phyloP scores from a whole-genome alignment of 37 sponge, comb jelly and placozoan genomes.

The Beroe ovata region DNA sequence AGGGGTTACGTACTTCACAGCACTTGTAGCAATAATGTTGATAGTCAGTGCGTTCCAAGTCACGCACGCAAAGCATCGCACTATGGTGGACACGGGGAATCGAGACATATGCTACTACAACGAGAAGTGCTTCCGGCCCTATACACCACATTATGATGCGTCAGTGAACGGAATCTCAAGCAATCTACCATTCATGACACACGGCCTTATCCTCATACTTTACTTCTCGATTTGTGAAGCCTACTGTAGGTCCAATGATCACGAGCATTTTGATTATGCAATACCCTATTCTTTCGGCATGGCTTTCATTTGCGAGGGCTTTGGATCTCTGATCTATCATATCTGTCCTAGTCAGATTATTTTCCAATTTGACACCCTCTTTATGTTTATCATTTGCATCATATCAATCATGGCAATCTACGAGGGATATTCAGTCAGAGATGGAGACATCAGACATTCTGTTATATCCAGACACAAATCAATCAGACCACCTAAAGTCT shows the following conservation, averaged over 20 bases:
- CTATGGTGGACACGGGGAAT: constrained; percentile 12
- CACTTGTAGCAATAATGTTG: neutral
- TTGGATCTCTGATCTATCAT: constrained; percentile 37
- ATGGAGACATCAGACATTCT: neutral
- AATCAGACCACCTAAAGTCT: constrained; percentile 5
- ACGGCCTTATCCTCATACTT: constrained; percentile 1
- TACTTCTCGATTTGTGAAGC: constrained; percentile 26
- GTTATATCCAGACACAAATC: constrained; percentile 10
- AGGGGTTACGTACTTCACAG: constrained; percentile 27
- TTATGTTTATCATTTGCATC: constrained; percentile 43
- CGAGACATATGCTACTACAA: constrained; percentile 64
- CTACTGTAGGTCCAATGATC: constrained; percentile 23
- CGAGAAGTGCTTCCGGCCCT: constrained; percentile 49
- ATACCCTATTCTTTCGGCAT: constrained; percentile 54
- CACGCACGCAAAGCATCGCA: constrained; percentile 1
- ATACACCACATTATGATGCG: constrained; percentile 26
- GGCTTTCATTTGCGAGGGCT: constrained; percentile 46
- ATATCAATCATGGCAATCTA: constrained; percentile 2
- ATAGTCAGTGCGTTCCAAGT: constrained; percentile 59
- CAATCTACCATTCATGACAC: constrained; percentile 50
- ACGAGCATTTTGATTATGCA: constrained; percentile 50
- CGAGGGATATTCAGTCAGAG: constrained; percentile 36
- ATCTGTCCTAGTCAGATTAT: constrained; percentile 44
- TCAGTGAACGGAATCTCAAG: constrained; percentile 58
- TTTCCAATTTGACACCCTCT: constrained; percentile 40